Base-by-base conservation (phyloP, 1,140 invertebrate species). In the Uloborus diversus region DNA sequence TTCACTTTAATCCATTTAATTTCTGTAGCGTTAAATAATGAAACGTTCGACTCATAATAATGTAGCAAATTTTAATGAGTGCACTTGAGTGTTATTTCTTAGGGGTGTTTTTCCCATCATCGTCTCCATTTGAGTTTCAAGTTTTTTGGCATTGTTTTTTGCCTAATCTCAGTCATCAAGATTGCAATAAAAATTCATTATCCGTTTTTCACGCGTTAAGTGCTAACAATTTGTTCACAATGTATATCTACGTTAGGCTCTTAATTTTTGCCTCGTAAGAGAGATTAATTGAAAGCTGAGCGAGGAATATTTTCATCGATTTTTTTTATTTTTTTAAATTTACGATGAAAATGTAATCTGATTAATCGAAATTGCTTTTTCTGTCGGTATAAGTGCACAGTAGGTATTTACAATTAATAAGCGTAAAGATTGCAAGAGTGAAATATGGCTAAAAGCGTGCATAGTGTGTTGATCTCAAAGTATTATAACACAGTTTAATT, bases 1-100 rank as follows among this genome's bases (percentile, higher is more conserved):
- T 33, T 62, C 20, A 25, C 35, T 78, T 78, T 78, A 78, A 78
- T 78, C 73, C 73, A 57, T 78, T 78, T 78, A 78, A 78, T 78
- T 78, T 70, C 35, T 78, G 25, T 28, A 78, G 42, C 73, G 62
- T 65, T 78, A 78, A 66, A 78, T 78, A 78, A 75, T 75, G 71
- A 75, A 78, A 78, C 37, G 61, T 23, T 78, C 73, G 37, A 66
- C 71, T 75, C 71, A 64, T 75, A 64, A 62, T 75, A 64, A 75
- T 75, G 49, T 47, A 56, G 33, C 42, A 32, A 47, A 56, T 73
- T 78, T 65, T 78, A 53, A 65, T 78, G 61, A 65, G 73, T 56
- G 69, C 62, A 61, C 47, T 78, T n/a, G 73, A 56, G n/a, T 78
- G 47, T 66, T 56, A 66, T 78, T 78, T 64, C 62, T 57, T 32